A percentile compares a stretch with the other conserved stretches of the same genome.
These are phyloP conservation scores for Rhabdomys pumilio DNA, from an alignment of 2,797 vertebrate genomes.

Conservation along the genomic window DNA sequence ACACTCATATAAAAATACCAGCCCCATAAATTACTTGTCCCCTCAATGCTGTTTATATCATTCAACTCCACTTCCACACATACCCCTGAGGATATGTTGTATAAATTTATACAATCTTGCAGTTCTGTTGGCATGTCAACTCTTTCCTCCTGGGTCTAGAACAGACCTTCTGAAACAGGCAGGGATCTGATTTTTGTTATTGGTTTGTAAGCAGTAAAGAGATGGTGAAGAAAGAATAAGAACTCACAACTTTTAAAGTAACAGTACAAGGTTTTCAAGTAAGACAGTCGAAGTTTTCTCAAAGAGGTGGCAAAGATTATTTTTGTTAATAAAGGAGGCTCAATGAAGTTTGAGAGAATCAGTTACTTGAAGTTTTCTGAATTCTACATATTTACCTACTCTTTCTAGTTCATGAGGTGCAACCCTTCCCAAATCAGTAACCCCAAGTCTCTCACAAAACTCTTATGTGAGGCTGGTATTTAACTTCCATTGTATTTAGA, in stretches of 20 bases:
- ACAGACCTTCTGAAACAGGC: neutral
- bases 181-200: conserved; percentile 26
- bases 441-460: neutral
- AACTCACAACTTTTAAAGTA: neutral
- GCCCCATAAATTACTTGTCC: neutral
- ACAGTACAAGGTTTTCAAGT: neutral
- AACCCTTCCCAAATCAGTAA: conserved; percentile 24
- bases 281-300: neutral
- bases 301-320: neutral
- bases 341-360: neutral
- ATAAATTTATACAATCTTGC: neutral
- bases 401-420: neutral
- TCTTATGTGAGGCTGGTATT: neutral
- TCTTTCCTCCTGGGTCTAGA: neutral
- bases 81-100: neutral
- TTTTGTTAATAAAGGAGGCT: neutral
- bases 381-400: neutral
- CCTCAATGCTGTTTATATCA: neutral
- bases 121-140: neutral
- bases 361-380: conserved; percentile 12
- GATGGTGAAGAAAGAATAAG: neutral
- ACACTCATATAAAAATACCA: neutral
- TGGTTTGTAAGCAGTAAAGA: neutral
- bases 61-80: neutral
- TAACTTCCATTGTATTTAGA: neutral